Percentiles rank a stretch among this genome's conserved stretches.
These are phyloP conservation scores for Arnoldichthys spilopterus DNA, from an alignment of 2,797 vertebrate genomes.

Conservation along the genomic window DNA sequence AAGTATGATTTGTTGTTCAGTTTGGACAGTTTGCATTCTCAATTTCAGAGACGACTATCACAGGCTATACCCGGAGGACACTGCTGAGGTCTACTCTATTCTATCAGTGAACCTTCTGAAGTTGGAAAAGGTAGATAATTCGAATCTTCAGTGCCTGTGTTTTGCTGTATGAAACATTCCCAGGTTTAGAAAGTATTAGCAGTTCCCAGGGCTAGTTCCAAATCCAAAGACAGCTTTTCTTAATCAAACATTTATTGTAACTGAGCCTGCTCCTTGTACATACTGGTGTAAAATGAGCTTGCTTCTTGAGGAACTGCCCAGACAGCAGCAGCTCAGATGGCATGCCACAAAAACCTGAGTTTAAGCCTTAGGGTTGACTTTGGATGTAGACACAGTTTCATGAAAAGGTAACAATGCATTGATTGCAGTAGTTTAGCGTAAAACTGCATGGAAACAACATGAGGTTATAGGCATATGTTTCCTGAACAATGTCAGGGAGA, in stretches of 20 bases:
- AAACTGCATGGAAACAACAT: too few relatives aligned
- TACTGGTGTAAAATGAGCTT: slow-evolving; percentile 2
- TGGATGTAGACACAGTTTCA: neutral
- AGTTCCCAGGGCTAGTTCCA: neutral
- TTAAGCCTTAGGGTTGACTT: neutral
- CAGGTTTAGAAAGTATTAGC: neutral
- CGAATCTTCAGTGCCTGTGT: neutral
- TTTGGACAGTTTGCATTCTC: slow-evolving; percentile 37
- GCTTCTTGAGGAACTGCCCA: neutral
- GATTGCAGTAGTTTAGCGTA: too few relatives aligned
- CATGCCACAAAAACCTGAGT: neutral
- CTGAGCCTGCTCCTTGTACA: slow-evolving; percentile 41
- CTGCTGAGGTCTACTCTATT: slow-evolving; percentile 84
- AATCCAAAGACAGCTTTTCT: neutral
- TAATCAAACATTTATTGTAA: slow-evolving; percentile 70
- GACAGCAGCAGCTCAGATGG: neutral
- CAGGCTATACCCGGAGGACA: slow-evolving; percentile 70
- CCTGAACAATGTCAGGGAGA: too few relatives aligned
- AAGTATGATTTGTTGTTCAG: neutral
- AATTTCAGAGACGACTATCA: slow-evolving; percentile 70
- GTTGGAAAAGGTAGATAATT: slow-evolving; percentile 86
- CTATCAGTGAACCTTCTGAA: slow-evolving; percentile 88
- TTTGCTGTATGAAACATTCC: neutral
- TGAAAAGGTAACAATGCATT: too few relatives aligned
- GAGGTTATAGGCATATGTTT: too few relatives aligned